These are phyloP conservation scores for Ophraella communa DNA, from an alignment of 2,888 invertebrate species.

Conservation along the genomic window DNA sequence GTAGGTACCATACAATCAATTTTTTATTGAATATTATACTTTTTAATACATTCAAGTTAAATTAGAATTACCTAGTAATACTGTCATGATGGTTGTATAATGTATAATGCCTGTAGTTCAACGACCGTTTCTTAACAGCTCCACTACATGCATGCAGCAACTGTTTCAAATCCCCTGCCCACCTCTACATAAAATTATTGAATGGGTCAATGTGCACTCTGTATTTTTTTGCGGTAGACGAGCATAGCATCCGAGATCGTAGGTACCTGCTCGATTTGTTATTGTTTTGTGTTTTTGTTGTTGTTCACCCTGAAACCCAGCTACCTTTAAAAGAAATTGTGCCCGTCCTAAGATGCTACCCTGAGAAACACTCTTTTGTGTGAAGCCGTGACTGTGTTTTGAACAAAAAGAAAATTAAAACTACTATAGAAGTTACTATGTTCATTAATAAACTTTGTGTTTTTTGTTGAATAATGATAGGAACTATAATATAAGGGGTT, in stretches of 20 bases:
- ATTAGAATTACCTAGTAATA: not conserved
- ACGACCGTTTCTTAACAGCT: not conserved
- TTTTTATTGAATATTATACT: too few species aligned
- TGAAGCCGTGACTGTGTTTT: not conserved
- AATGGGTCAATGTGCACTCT: conserved; percentile 21
- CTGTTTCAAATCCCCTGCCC: not conserved
- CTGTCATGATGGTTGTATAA: not conserved
- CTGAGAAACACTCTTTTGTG: conserved; percentile 3
- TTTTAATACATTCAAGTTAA: too few species aligned
- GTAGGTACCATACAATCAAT: too few species aligned
- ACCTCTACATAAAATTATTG: conserved; percentile 11
- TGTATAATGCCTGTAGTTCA: not conserved
- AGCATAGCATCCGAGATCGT: conserved; percentile 4
- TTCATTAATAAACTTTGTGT: conserved; percentile 1
- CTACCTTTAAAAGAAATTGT: not conserved
- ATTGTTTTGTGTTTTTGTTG: conserved; percentile 21
- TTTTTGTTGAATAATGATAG: not conserved
- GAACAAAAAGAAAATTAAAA: not conserved
- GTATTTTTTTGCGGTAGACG: conserved; percentile 23
- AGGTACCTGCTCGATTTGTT: conserved; percentile 24
- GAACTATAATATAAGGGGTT: conserved; percentile 1
- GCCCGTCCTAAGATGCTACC: conserved; percentile 11
- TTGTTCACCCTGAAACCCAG: conserved; percentile 1
- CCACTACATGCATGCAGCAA: not conserved
- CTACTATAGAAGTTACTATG: not conserved